phyloP scores from a whole-genome alignment of 1,140 invertebrate species.

The Popillia japonica region DNA sequence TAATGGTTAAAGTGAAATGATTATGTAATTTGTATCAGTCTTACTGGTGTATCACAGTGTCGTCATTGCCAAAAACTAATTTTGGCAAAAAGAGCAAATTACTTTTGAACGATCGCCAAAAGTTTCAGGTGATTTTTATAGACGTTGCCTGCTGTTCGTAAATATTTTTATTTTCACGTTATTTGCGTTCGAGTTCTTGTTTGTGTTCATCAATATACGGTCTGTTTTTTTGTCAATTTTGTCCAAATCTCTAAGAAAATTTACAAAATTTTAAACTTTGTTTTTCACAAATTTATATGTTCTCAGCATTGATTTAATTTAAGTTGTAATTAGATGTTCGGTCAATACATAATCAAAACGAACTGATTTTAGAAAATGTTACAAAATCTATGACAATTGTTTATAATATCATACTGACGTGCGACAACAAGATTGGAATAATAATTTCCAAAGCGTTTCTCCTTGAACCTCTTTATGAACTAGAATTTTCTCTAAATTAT shows the following conservation, averaged over 20 bases:
- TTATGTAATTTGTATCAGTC: not conserved
- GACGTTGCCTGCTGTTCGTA: not conserved
- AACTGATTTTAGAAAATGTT: too few species aligned
- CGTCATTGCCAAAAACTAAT: slow-evolving; percentile 31
- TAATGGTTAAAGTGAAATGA: not conserved
- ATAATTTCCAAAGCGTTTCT: too few species aligned
- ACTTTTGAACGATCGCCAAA: slow-evolving; percentile 27
- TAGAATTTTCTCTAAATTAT: too few species aligned
- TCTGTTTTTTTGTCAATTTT: not conserved
- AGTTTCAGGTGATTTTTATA: slow-evolving; percentile 23
- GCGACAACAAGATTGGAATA: too few species aligned
- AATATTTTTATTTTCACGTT: not conserved
- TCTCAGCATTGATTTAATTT: not conserved
- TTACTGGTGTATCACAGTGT: not conserved
- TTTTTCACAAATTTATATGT: not conserved
- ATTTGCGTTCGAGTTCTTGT: not conserved
- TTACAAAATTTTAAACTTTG: not conserved
- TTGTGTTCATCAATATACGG: too few species aligned
- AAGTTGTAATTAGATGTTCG: not conserved
- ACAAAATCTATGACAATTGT: too few species aligned
- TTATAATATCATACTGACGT: too few species aligned
- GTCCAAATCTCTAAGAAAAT: not conserved
- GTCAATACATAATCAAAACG: too few species aligned
- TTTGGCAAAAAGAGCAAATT: slow-evolving; percentile 30
- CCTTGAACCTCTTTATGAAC: too few species aligned